A percentile compares a stretch with the other conserved stretches of the same genome.
phyloP scores from a whole-genome alignment of 2,797 vertebrate species.

The Gymnoscopelus braueri region DNA sequence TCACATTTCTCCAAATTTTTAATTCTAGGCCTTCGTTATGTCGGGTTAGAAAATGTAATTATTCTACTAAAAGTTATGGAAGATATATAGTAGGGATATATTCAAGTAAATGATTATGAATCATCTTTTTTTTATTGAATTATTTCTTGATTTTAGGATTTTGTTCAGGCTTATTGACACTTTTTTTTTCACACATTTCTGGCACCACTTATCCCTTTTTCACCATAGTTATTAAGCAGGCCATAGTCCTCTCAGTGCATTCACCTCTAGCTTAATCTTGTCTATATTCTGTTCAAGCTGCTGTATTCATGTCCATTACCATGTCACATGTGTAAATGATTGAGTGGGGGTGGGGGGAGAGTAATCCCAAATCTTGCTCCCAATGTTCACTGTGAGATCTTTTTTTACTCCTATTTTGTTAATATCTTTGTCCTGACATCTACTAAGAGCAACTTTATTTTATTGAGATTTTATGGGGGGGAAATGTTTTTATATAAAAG shows the following conservation, averaged over 20 bases:
- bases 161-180: conserved; percentile 31
- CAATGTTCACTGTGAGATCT: conserved; percentile 77
- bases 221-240: conserved; percentile 27
- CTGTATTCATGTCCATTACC: conserved; percentile 59
- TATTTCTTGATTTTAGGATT: conserved; percentile 22
- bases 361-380: conserved; percentile 64
- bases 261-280: conserved; percentile 39
- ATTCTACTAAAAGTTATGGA: conserved; percentile 24
- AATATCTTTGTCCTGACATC: conserved; percentile 75
- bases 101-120: conserved; percentile 29
- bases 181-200: conserved; percentile 11
- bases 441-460: conserved; percentile 80
- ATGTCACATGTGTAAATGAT: not conserved
- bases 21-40: conserved; percentile 31
- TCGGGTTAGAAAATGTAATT: conserved; percentile 19
- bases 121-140: conserved; percentile 17
- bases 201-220: conserved; percentile 7
- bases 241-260: conserved; percentile 23
- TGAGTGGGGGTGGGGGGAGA: conserved; percentile 17
- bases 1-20: conserved; percentile 7
- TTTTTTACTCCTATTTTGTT: conserved; percentile 71
- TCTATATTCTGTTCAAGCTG: conserved; percentile 65
- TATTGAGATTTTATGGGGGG: conserved; percentile 78
- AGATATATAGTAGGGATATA: conserved; percentile 20
- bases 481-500: conserved; percentile 70